Evolutionary conservation across 2,888 invertebrate genomes (phyloP).

Genomic region (Drosophila parthenogenetica): DNA sequence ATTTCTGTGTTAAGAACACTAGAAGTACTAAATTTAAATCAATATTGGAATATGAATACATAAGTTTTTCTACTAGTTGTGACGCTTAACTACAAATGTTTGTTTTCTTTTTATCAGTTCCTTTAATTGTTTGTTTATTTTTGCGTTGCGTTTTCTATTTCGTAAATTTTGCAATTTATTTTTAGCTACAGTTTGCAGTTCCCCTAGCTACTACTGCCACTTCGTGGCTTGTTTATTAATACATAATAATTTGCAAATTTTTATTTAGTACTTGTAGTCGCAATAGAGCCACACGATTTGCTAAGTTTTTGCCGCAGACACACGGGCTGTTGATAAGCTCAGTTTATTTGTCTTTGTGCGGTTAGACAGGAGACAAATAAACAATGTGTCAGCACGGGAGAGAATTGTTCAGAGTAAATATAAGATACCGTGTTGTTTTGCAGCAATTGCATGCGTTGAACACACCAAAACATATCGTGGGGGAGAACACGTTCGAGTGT

Average conservation of each 20-base stretch:
- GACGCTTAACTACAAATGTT: not conserved
- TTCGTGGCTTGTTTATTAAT: slow-evolving; percentile 50
- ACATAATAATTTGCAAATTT: slow-evolving; percentile 42
- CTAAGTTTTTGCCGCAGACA: slow-evolving; percentile 9
- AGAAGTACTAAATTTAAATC: not conserved
- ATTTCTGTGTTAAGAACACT: not conserved
- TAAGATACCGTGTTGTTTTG: slow-evolving; percentile 9
- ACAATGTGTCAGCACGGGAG: slow-evolving; percentile 23
- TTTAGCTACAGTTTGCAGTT: slow-evolving; percentile 25
- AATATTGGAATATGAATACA: not conserved
- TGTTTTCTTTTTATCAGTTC: slow-evolving; percentile 24
- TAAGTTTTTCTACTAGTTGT: slow-evolving; percentile 3
- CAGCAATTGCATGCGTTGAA: slow-evolving; percentile 9
- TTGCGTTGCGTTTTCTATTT: slow-evolving; percentile 57
- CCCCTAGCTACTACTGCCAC: not conserved
- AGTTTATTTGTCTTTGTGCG: slow-evolving; percentile 36
- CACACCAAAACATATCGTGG: slow-evolving; percentile 1
- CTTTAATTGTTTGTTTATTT: slow-evolving; percentile 76
- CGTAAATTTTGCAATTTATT: slow-evolving; percentile 38
- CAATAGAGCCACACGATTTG: not conserved
- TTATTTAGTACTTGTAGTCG: slow-evolving; percentile 13
- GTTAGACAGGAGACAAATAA: slow-evolving; percentile 38
- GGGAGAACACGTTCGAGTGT: not conserved
- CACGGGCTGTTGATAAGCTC: slow-evolving; percentile 40
- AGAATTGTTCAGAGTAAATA: slow-evolving; percentile 6